These are phyloP conservation scores for Diorhabda carinulata DNA, from an alignment of 1,140 invertebrate species.

Conservation along the genomic window DNA sequence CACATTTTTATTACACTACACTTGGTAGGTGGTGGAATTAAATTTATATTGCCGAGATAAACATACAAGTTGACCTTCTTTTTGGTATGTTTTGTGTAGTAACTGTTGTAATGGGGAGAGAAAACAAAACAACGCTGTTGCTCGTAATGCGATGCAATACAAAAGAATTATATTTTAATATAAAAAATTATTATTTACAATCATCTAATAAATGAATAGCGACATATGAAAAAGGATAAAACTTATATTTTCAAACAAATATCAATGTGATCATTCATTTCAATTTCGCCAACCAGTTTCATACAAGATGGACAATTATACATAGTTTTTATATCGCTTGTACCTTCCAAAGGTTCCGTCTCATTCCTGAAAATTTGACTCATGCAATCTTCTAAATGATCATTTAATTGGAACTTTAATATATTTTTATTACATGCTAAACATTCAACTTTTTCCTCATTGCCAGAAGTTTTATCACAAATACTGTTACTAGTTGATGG, in stretches of 20 bases:
- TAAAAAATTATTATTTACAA: too few relatives aligned
- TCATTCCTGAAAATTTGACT: constrained; percentile 34
- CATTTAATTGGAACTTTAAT: constrained; percentile 49
- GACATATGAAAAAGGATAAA: background rate
- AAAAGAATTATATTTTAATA: too few relatives aligned
- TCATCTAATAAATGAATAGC: background rate
- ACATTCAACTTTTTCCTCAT: constrained; percentile 47
- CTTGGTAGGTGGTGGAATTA: too few relatives aligned
- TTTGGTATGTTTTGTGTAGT: too few relatives aligned
- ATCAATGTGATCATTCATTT: constrained; percentile 39
- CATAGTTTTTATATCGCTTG: constrained; percentile 14
- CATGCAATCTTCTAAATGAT: constrained; percentile 61
- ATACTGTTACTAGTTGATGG: background rate
- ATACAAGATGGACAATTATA: constrained; percentile 42
- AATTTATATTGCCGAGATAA: too few relatives aligned
- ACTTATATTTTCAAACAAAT: constrained; percentile 27
- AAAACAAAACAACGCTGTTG: too few relatives aligned
- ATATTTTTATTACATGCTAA: constrained; percentile 59
- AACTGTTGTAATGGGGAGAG: too few relatives aligned
- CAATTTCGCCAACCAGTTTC: constrained; percentile 27
- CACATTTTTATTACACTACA: too few relatives aligned
- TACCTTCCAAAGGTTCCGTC: constrained; percentile 16
- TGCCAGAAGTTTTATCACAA: background rate
- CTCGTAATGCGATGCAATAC: too few relatives aligned
- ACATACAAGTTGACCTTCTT: too few relatives aligned